These are phyloP conservation scores for Aythya fuligula DNA, from an alignment of 2,797 vertebrate species.

Conservation along the genomic window DNA sequence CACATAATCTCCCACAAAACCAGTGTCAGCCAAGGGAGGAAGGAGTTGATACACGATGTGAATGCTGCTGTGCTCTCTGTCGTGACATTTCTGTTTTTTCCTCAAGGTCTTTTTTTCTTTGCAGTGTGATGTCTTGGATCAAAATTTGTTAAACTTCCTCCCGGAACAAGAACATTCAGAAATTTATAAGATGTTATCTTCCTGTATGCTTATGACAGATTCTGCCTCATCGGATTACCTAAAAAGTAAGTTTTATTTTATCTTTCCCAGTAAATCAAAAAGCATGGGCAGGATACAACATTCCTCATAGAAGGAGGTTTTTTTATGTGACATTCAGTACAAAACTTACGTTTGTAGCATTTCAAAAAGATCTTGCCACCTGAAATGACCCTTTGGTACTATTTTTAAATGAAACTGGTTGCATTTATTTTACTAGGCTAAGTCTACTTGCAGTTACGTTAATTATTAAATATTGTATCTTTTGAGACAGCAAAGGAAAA, in stretches of 20 bases:
- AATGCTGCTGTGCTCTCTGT: background rate
- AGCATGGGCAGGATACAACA: background rate
- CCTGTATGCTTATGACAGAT: slow-evolving; percentile 80
- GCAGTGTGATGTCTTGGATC: slow-evolving; percentile 86
- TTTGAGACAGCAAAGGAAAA: slow-evolving; percentile 62
- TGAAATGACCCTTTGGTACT: slow-evolving; percentile 27
- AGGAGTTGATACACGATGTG: background rate
- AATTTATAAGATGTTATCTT: slow-evolving; percentile 85
- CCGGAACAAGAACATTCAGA: slow-evolving; percentile 86
- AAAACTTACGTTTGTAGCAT: background rate
- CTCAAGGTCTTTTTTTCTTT: slow-evolving; percentile 67
- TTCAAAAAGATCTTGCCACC: slow-evolving; percentile 26
- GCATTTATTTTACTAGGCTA: slow-evolving; percentile 48
- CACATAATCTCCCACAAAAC: too few relatives aligned
- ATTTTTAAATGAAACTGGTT: slow-evolving; percentile 28
- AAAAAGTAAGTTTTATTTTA: slow-evolving; percentile 80
- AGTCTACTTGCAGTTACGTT: slow-evolving; percentile 44
- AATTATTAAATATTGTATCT: slow-evolving; percentile 58
- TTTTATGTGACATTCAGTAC: background rate
- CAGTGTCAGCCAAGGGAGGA: background rate
- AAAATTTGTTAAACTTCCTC: slow-evolving; percentile 87
- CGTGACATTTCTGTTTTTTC: background rate
- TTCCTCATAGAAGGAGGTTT: background rate
- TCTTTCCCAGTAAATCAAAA: slow-evolving; percentile 5
- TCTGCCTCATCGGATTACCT: slow-evolving; percentile 78